Conservation (phyloP, 1,140 invertebrate species). For the Drosophila truncata region DNA sequence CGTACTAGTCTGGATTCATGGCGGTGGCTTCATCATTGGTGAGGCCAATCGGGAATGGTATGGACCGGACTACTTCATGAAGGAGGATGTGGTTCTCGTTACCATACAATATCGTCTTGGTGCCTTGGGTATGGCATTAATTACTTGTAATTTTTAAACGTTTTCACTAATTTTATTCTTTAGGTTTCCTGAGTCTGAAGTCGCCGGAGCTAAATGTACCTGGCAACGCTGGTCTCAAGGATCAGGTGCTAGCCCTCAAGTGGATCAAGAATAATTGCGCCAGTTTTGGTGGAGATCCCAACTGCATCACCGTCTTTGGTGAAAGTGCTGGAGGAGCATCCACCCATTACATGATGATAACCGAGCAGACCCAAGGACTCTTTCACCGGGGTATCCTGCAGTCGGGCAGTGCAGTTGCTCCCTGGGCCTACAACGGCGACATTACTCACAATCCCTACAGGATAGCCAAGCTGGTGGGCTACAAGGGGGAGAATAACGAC, state of each 20-base stretch:
- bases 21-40: conserved; percentile 88
- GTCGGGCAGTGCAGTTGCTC: conserved; percentile 77
- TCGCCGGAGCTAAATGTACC: conserved; percentile 81
- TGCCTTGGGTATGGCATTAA: conserved; percentile 77
- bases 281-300: conserved; percentile 86
- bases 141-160: too few relatives aligned
- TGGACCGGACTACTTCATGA: conserved; percentile 87
- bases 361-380: conserved; percentile 85
- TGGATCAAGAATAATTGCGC: conserved; percentile 89
- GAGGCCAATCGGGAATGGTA: conserved; percentile 75
- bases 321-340: conserved; percentile 85
- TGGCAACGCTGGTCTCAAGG: conserved; percentile 89
- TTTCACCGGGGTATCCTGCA: conserved; percentile 85
- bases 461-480: conserved; percentile 74
- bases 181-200: conserved; percentile 79
- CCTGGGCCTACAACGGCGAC: conserved; percentile 67
- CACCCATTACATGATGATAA: conserved; percentile 88
- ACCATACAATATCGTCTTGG: conserved; percentile 86
- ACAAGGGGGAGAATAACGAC: conserved; percentile 77
- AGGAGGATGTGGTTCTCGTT: conserved; percentile 86
- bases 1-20: conserved; percentile 87
- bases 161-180: background rate
- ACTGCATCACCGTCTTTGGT: conserved; percentile 86
- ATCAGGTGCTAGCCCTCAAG: conserved; percentile 88
- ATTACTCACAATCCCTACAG: conserved; percentile 53